phyloP scores from a whole-genome alignment of 2,113 vertebrate species.

The Rhipidura dahli region DNA sequence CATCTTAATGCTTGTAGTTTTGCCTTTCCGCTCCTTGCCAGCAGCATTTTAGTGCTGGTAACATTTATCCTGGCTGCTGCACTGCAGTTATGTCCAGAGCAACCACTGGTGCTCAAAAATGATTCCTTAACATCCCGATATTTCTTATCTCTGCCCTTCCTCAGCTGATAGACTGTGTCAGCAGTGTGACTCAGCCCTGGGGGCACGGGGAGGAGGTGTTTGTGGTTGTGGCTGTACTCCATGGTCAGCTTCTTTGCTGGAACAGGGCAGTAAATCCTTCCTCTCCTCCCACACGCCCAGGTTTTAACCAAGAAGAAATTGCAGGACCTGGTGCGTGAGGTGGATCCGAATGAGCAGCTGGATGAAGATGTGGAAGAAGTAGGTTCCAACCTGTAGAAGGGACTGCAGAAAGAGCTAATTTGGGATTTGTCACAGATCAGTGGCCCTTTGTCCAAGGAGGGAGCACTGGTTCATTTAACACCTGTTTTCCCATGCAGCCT shows the following conservation, averaged over 20 bases:
- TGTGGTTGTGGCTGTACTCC: background rate
- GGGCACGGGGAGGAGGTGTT: accelerated
- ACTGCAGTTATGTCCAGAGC: background rate
- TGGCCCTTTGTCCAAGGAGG: background rate
- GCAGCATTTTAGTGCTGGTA: background rate
- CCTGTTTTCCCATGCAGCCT: background rate
- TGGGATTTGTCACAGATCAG: background rate
- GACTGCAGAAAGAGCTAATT: background rate
- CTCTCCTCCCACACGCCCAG: slow-evolving; percentile 54
- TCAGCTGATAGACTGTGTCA: background rate
- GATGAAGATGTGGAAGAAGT: slow-evolving; percentile 99
- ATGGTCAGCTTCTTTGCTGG: background rate
- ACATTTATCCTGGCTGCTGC: background rate
- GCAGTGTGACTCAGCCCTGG: background rate
- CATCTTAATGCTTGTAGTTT: background rate
- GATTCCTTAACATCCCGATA: background rate
- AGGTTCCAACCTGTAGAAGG: background rate
- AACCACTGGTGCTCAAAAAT: background rate
- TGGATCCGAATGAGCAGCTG: slow-evolving; percentile 97
- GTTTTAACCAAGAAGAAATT: slow-evolving; percentile 97
- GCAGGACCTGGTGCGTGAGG: slow-evolving; percentile 96
- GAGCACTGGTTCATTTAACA: background rate
- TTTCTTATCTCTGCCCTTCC: background rate
- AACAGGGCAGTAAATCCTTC: background rate
- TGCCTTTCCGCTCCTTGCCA: background rate